Percentiles rank a stretch among this genome's conserved stretches.
Conservation (phyloP, 2,113 vertebrate species). For the Rhinogobius similis region DNA sequence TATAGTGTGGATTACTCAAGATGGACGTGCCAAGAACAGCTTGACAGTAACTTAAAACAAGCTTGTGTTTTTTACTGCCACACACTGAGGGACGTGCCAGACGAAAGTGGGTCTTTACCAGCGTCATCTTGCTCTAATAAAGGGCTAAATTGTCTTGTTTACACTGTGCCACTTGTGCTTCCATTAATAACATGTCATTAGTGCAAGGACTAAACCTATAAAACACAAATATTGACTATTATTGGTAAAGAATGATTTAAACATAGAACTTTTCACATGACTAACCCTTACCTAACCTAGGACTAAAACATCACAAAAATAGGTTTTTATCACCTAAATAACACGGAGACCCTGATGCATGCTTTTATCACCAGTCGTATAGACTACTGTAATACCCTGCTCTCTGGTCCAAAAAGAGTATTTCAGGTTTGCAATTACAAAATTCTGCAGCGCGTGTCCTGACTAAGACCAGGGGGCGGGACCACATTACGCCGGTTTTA, state of each 20-base stretch:
- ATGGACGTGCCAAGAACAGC: constrained; percentile 32
- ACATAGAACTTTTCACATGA: background rate
- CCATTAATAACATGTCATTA: constrained; percentile 27
- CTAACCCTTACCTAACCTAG: too few relatives aligned
- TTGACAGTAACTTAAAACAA: constrained; percentile 36
- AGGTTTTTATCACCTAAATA: background rate
- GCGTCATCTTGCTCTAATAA: constrained; percentile 57
- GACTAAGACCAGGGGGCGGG: too few relatives aligned
- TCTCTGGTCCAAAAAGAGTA: too few relatives aligned
- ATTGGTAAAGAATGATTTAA: too few relatives aligned
- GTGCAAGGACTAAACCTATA: background rate
- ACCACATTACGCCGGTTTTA: too few relatives aligned
- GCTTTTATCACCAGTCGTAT: too few relatives aligned
- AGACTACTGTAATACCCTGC: too few relatives aligned
- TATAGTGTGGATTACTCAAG: constrained; percentile 12
- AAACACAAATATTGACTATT: background rate
- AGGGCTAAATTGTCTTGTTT: constrained; percentile 36
- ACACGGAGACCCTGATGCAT: too few relatives aligned
- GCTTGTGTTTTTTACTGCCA: constrained; percentile 38
- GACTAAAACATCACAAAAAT: too few relatives aligned
- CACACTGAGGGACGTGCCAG: constrained; percentile 32
- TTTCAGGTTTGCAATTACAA: too few relatives aligned
- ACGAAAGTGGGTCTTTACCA: constrained; percentile 31
- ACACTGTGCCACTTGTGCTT: constrained; percentile 40
- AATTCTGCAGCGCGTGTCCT: too few relatives aligned